These are phyloP conservation scores for Polypterus senegalus DNA, from an alignment of 2,113 vertebrate genomes.

Conservation along the genomic window DNA sequence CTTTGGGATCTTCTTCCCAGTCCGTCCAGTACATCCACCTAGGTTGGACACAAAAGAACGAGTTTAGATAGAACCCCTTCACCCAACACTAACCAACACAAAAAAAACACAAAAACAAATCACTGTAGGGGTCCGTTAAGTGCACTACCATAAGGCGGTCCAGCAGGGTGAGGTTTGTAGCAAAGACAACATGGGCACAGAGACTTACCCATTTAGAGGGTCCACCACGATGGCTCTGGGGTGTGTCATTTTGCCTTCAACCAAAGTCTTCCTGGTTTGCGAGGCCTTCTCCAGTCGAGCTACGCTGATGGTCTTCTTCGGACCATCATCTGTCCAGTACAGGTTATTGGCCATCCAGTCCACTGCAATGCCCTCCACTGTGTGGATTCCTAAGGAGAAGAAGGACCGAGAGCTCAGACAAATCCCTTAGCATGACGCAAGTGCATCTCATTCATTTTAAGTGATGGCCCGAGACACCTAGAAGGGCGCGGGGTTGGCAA, in stretches of 20 bases:
- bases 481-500: neutral
- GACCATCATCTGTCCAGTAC: conserved; percentile 92
- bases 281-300: conserved; percentile 86
- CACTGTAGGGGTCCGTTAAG: neutral
- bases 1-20: conserved; percentile 94
- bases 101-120: no score
- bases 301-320: conserved; percentile 91
- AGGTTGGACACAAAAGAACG: conserved; percentile 4
- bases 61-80: no score
- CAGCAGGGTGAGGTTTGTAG: no score
- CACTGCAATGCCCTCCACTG: conserved; percentile 86
- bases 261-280: conserved; percentile 81
- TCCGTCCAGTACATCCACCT: conserved; percentile 99
- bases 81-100: no score
- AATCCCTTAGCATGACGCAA: neutral
- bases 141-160: neutral
- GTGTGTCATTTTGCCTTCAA: conserved; percentile 92
- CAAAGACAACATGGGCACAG: neutral
- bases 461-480: neutral
- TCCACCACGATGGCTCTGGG: conserved; percentile 90
- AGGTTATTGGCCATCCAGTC: conserved; percentile 97
- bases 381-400: conserved; percentile 71
- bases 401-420: conserved; percentile 6
- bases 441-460: no score
- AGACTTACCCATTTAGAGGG: conserved; percentile 73